Evolutionary conservation across 2,797 vertebrate genomes (phyloP).

Genomic region (Malurus splendens): DNA sequence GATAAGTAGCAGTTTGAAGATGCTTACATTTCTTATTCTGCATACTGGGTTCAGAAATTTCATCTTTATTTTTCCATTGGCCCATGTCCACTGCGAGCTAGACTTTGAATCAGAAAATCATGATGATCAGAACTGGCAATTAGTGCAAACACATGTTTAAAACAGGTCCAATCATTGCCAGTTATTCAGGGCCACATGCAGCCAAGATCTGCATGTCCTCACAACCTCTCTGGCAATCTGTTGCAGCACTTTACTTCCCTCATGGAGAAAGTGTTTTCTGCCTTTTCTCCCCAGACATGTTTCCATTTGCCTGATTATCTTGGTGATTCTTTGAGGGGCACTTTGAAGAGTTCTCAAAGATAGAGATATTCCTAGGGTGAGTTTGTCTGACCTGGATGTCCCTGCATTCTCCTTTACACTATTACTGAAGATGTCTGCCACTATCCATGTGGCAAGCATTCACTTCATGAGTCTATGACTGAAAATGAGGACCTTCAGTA

Average conservation of each 20-base stretch:
- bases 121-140: rapidly evolving
- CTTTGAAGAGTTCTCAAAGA: neutral
- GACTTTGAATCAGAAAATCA: neutral
- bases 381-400: neutral
- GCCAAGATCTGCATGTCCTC: neutral
- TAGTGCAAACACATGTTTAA: neutral
- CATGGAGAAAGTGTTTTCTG: neutral
- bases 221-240: neutral
- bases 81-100: neutral
- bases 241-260: neutral
- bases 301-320: neutral
- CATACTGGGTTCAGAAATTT: neutral
- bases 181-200: neutral
- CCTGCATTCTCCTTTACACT: neutral
- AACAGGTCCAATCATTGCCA: neutral
- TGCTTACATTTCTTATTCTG: neutral
- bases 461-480: neutral
- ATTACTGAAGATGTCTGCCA: neutral
- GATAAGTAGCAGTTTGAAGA: neutral
- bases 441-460: neutral
- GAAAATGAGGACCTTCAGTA: neutral
- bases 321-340: neutral
- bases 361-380: neutral
- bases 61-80: neutral
- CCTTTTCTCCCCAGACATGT: neutral